Base-by-base conservation (phyloP, 2,113 vertebrate genomes). In the Muscicapa adusta region DNA sequence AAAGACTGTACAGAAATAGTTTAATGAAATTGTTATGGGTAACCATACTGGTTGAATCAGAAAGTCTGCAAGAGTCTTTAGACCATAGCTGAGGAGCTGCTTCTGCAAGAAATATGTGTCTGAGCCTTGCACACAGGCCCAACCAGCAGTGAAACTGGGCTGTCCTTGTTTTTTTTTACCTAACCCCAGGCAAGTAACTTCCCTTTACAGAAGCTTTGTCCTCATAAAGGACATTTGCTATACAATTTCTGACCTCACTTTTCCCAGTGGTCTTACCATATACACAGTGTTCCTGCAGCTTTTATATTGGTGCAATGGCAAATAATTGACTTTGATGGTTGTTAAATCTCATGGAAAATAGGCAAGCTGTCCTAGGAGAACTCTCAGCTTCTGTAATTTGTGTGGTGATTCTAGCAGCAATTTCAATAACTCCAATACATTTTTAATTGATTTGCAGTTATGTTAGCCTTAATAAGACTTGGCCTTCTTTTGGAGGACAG, bases 11-110 rank as follows among this genome's bases (percentile, higher is more conserved):
- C 78, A 80, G 87, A 96, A 96, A 91, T 12, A 80, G 26, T 73
- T 89, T 91, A 96, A 93, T 96, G 85, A 91, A 93, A 95, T 91
- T 91, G 72, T 93, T 77, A 90, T 93, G 79, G 68, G 38, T 45
- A 88, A 70, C 71, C 93, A 96, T 93, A 19, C 54, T 91, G 87
- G 40, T 79, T 93, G 85, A 94, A 93, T 94, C 94, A 94, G 31
- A 85, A 89, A 88, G 67, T 91, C 88, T 94, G 63, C 0, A 1
- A 82, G 40, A 95, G 25, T 73, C 60, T 95, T 31, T 47, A 79
- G 63, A 73, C 54, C 23, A 5, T 36, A 53, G 43, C 47, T 22
- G 71, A 90, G 60, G 88, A 90, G 56, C 22, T 83, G 38, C 78
- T 91, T 51, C 7, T 6, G 88, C 58, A 70, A 83, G 75, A 90